These are phyloP conservation scores for Chrysotoxum bicinctum DNA, from an alignment of 2,888 invertebrate species.

Conservation along the genomic window DNA sequence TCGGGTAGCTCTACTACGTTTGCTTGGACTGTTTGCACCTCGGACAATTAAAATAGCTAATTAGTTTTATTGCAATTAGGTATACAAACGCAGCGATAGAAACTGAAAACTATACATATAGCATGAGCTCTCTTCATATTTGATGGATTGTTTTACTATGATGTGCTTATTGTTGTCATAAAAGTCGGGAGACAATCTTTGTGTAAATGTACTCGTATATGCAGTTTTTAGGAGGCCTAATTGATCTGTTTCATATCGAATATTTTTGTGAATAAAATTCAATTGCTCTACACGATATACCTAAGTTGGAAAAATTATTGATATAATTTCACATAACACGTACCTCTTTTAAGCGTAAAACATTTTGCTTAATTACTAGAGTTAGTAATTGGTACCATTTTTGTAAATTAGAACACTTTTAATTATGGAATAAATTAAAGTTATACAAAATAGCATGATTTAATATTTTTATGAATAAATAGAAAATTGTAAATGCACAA, in stretches of 20 bases:
- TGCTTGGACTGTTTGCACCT: slow-evolving; percentile 15
- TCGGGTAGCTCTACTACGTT: not conserved
- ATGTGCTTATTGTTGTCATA: not conserved
- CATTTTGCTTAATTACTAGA: not conserved
- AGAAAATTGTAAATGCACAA: no score
- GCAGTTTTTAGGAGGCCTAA: not conserved
- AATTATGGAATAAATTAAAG: not conserved
- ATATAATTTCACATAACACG: not conserved
- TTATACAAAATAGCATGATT: no score
- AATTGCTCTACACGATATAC: not conserved
- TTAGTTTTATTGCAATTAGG: slow-evolving; percentile 43
- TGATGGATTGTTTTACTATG: not conserved
- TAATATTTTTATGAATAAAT: no score
- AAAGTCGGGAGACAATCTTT: not conserved
- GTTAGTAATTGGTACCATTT: no score
- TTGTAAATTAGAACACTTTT: not conserved
- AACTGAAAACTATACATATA: not conserved
- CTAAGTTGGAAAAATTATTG: not conserved
- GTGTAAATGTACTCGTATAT: slow-evolving; percentile 4
- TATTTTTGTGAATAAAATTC: not conserved
- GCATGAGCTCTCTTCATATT: slow-evolving; percentile 20
- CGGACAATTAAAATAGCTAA: slow-evolving; percentile 48
- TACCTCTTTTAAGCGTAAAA: not conserved
- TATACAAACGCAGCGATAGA: not conserved
- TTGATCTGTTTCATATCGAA: slow-evolving; percentile 20